A percentile compares a stretch with the other conserved stretches of the same genome.
These are phyloP conservation scores for Galaxea fascicularis DNA, from an alignment of 92 coral and sea anemone genomes.

Conservation along the genomic window DNA sequence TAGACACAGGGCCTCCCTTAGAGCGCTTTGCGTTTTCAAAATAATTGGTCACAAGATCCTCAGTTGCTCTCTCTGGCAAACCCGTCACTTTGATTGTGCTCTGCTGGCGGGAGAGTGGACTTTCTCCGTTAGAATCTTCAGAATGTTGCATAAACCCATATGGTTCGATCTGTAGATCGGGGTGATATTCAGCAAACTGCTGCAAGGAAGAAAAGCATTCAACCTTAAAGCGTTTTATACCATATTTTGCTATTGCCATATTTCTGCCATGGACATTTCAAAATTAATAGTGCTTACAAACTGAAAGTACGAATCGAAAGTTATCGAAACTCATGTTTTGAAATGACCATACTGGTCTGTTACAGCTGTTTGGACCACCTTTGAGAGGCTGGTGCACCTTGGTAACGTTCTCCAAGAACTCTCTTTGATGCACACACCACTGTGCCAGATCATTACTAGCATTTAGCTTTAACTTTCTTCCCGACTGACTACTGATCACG, in stretches of 20 bases:
- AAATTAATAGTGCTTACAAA: neutral
- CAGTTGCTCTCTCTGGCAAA: constrained; percentile 51
- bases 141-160: neutral
- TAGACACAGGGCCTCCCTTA: constrained; percentile 79
- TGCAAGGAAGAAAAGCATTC: neutral
- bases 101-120: neutral
- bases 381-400: no score
- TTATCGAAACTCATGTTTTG: no score
- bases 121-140: neutral
- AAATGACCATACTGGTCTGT: no score
- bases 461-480: no score
- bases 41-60: constrained; percentile 70
- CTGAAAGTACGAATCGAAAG: no score
- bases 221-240: neutral
- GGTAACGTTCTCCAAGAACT: no score
- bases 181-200: neutral
- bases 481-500: no score
- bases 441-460: no score
- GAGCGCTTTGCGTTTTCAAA: constrained; percentile 87
- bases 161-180: neutral
- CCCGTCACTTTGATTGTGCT: constrained; percentile 61
- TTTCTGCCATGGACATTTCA: neutral
- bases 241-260: neutral
- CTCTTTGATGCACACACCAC: no score
- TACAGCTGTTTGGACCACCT: no score